Evolutionary conservation across 1,140 invertebrate species (phyloP).

Genomic region (Pseudomyrmex cubaensis): DNA sequence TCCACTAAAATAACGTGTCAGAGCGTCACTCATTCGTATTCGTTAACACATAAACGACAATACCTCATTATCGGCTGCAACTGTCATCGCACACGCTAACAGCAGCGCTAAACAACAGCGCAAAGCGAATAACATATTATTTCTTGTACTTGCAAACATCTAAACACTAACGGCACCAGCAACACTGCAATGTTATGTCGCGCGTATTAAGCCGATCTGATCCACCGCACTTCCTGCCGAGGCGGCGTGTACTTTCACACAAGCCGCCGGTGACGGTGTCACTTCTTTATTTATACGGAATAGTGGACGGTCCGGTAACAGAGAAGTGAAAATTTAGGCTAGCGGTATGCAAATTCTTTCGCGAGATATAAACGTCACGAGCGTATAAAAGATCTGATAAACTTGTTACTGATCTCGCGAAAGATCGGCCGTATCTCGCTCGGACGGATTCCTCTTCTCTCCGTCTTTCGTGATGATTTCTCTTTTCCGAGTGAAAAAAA

Average conservation of each 20-base stretch:
- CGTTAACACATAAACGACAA: not conserved
- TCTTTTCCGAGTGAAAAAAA: conserved; percentile 23
- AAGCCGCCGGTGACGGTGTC: conserved; percentile 75
- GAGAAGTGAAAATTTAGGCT: conserved; percentile 83
- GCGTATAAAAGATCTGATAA: not conserved
- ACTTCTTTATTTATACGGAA: conserved; percentile 84
- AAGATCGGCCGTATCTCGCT: not conserved
- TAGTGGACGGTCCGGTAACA: conserved; percentile 79
- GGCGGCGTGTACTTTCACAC: conserved; percentile 83
- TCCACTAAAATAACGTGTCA: no score
- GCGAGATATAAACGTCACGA: conserved; percentile 25
- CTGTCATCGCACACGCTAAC: not conserved
- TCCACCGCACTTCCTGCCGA: conserved; percentile 67
- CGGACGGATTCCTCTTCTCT: conserved; percentile 16
- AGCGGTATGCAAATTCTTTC: conserved; percentile 76
- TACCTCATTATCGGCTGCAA: conserved; percentile 57
- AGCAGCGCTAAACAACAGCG: conserved; percentile 6
- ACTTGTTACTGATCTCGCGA: conserved; percentile 18
- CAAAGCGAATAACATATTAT: conserved; percentile 41
- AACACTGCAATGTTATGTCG: not conserved
- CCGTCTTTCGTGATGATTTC: conserved; percentile 29
- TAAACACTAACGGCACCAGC: not conserved
- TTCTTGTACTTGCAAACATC: conserved; percentile 12
- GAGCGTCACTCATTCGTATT: not conserved
- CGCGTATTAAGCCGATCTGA: conserved; percentile 30